A percentile compares a stretch with the other conserved stretches of the same genome.
phyloP scores from a whole-genome alignment of 2,113 vertebrate species.

The Rhabdornis inornatus region DNA sequence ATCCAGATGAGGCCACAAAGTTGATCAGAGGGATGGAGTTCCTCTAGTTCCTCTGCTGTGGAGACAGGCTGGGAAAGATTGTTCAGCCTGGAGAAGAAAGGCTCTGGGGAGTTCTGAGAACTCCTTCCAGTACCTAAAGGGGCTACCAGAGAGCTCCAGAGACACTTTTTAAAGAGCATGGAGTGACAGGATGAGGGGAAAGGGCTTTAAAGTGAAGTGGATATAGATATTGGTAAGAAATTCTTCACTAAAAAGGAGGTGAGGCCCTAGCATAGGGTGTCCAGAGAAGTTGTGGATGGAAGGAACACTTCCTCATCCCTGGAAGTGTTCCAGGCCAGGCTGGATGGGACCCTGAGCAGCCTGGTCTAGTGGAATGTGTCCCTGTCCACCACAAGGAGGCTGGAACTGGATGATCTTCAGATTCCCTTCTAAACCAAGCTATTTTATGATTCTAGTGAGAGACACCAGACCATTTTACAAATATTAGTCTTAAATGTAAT shows the following conservation, averaged over 20 bases:
- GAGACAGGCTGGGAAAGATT: not conserved
- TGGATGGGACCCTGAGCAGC: not conserved
- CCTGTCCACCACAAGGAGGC: too few relatives aligned
- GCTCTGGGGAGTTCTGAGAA: not conserved
- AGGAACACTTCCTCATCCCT: not conserved
- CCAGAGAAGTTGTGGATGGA: not conserved
- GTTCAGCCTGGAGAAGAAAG: not conserved
- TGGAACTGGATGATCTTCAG: not conserved
- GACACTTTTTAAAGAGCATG: not conserved
- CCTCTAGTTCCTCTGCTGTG: too few relatives aligned
- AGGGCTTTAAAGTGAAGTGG: not conserved
- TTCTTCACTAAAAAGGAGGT: not conserved
- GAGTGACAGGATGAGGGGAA: not conserved
- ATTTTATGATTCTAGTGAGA: not conserved
- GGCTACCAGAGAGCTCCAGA: not conserved
- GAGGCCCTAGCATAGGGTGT: not conserved
- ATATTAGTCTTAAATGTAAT: not conserved
- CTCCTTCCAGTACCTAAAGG: too few relatives aligned
- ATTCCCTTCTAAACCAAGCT: not conserved
- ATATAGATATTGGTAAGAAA: not conserved
- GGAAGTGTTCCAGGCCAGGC: not conserved
- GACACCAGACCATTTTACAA: not conserved
- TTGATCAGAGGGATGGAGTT: not conserved
- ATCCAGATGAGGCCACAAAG: not conserved
- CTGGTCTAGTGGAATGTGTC: not conserved